Base-by-base conservation (phyloP, 2,113 vertebrate species). In the Patagioenas fasciata region DNA sequence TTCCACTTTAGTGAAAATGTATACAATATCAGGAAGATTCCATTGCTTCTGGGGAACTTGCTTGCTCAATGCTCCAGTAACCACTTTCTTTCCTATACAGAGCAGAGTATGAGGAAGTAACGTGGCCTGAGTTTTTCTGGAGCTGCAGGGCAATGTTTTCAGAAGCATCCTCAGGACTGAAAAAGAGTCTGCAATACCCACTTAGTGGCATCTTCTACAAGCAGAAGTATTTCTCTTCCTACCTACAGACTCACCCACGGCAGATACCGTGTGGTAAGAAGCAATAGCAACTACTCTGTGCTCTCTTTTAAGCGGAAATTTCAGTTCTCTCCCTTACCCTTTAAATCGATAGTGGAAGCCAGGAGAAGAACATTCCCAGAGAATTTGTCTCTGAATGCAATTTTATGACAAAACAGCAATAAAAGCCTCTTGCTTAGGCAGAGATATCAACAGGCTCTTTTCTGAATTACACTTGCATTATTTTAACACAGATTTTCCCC, bases 91-190 rank as follows among this genome's bases (percentile, higher is more conserved):
- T 85, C 36, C 65, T 53, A 15, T 34, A 44, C 50, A 50, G 15
- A n/a, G 54, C 34, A 57, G 57, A 80, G 23, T 11, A 31, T 5
- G 13, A 93, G 15, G 9, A 40, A 85, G 10, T 18, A 31, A 79
- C 6, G 8, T 0, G 13, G 51, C 17, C 50, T 3, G 4, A 69
- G 19, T 32, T 31, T 15, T 69, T 29, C 42, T 81, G 29, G 18
- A 89, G 31, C 54, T 79, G 26, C 0, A 0, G 17, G 29, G 32
- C 6, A 2, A 44, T 19, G 2, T 20, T 70, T 85, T 18, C 40
- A 83, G 77, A 91, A 91, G 50, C 9, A 7, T 80, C 23, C 48
- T 71, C 44, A 65, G 23, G 34, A 72, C 48, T 38, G 48, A 82
- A 84, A 85, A 62, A 64, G 18, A 13, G 10, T 9, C 36, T 77